Percentiles rank a stretch among this genome's conserved stretches.
Conservation (phyloP, 2,113 vertebrate genomes). For the Holacanthus passer region DNA sequence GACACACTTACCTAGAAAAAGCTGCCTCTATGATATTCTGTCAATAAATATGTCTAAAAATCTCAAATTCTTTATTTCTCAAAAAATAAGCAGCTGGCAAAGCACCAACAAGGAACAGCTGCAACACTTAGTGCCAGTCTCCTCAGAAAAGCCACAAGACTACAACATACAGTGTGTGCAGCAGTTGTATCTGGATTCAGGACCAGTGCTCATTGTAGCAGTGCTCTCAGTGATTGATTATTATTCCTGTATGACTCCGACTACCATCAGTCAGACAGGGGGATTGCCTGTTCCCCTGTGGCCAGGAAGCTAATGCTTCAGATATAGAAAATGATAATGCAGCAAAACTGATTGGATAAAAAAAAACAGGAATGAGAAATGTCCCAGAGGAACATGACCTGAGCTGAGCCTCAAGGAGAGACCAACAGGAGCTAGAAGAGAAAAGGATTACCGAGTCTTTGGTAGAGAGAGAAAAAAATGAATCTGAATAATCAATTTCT, state of each 20-base stretch:
- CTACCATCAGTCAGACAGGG: not conserved
- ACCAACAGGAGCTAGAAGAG: not conserved
- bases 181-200: conserved; percentile 42
- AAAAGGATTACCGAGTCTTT: not conserved
- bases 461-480: not conserved
- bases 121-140: too few relatives aligned
- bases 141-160: not conserved
- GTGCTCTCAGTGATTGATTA: conserved; percentile 50
- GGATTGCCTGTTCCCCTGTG: conserved; percentile 25
- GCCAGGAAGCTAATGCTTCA: conserved; percentile 44
- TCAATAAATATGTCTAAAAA: too few relatives aligned
- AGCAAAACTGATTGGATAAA: conserved; percentile 29
- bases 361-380: conserved; percentile 24
- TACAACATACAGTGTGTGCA: not conserved
- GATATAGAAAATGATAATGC: conserved; percentile 48
- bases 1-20: too few relatives aligned
- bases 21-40: too few relatives aligned
- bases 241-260: conserved; percentile 33
- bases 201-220: conserved; percentile 10
- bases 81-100: too few relatives aligned
- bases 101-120: too few relatives aligned
- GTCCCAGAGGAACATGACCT: conserved; percentile 7
- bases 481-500: not conserved
- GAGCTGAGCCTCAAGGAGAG: not conserved
- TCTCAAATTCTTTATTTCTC: too few relatives aligned